Conservation (phyloP, 2,797 vertebrate genomes). For the Mastacembelus armatus region DNA sequence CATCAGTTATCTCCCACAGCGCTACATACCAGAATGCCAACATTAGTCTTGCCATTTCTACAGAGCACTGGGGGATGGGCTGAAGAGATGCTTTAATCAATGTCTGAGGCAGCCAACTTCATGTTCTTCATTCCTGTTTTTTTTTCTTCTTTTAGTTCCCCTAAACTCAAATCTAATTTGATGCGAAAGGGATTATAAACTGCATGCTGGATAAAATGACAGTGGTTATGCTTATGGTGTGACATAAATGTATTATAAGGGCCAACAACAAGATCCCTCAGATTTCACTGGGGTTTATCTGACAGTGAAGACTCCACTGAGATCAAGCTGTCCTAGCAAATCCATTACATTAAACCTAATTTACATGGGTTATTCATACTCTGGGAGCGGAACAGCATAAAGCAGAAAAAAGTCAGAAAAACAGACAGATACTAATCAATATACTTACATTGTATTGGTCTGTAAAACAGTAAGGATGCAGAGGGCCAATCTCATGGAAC, state of each 20-base stretch:
- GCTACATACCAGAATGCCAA: slow-evolving; percentile 14
- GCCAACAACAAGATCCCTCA: no score
- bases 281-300: slow-evolving; percentile 21
- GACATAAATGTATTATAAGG: no score
- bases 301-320: no score
- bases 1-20: slow-evolving; percentile 13
- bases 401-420: neutral
- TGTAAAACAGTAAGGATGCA: no score
- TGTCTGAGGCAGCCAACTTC: no score
- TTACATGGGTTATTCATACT: no score
- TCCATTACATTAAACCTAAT: slow-evolving; percentile 12
- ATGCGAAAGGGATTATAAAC: neutral
- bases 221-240: no score
- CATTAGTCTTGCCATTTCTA: slow-evolving; percentile 12
- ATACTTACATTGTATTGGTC: no score
- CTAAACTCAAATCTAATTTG: slow-evolving; percentile 14
- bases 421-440: no score
- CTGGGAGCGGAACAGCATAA: no score
- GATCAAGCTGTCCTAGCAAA: no score
- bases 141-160: neutral
- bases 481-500: no score
- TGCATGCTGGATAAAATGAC: slow-evolving; percentile 15
- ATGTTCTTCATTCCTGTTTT: neutral
- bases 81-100: neutral
- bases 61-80: neutral